Evolutionary conservation across 2,797 vertebrate species (phyloP).

Genomic region (Pseudotriccus pelzelni): DNA sequence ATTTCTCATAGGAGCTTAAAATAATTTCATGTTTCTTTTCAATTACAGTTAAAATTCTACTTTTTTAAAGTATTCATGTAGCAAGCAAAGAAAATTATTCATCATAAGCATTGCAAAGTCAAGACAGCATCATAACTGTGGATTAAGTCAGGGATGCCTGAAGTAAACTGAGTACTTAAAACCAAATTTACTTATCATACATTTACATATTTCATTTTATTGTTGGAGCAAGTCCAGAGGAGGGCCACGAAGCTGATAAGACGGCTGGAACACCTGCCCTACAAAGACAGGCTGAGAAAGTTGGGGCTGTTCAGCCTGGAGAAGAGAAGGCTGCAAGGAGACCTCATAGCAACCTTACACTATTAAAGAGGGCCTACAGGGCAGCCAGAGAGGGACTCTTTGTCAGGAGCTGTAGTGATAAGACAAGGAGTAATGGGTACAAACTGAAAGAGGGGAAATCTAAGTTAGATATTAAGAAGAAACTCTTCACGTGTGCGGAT

Average conservation of each 20-base stretch:
- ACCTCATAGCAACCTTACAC: not conserved
- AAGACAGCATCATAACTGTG: not conserved
- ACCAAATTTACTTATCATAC: not conserved
- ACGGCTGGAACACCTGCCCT: not conserved
- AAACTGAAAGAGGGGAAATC: not conserved
- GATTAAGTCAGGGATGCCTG: not conserved
- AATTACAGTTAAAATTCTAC: not conserved
- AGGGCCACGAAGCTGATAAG: not conserved
- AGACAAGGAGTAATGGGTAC: not conserved
- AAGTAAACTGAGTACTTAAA: not conserved
- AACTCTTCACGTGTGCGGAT: not conserved
- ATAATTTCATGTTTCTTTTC: not conserved
- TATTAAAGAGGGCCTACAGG: not conserved
- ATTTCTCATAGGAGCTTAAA: not conserved
- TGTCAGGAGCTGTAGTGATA: not conserved
- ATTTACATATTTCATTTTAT: not conserved
- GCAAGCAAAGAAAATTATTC: not conserved
- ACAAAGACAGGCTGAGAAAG: not conserved
- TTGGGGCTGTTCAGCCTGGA: not conserved
- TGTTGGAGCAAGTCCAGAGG: not conserved
- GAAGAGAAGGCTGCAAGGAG: not conserved
- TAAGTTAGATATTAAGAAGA: too few species aligned
- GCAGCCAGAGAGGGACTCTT: not conserved
- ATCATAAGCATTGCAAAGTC: not conserved
- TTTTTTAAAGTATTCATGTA: not conserved